Evolutionary conservation across 2,797 vertebrate species (phyloP), one percentile per base, ranked within the genome.

Genomic region (Eospalax fontanierii): DNA sequence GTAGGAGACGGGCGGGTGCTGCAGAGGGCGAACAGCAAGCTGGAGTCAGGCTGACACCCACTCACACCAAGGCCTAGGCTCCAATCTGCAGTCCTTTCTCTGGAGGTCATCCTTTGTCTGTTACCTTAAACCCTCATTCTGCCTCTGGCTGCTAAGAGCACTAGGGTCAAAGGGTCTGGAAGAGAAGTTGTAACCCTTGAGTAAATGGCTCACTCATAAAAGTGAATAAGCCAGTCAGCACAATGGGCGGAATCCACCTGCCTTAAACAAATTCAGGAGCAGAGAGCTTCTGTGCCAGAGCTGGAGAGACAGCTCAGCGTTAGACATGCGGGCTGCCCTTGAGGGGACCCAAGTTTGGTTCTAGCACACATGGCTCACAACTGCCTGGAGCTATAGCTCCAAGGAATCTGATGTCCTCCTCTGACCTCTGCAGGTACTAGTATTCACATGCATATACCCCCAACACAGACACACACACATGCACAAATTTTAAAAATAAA

Each of bases 1-100:
- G 81, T 35, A 87, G 79, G 68, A 87, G 80, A 57, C 88, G 82
- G 75, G 21, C 73, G 91, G 85, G 70, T 81, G 59, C 59, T 57
- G 54, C 59, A 54, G 22, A 89, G 28, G 35, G 63, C 1, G 40
- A 54, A 43, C 3, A 7, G n/a, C 7, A 43, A 74, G 50, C 61
- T 90, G 68, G 57, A 54, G 70, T 91, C 68, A 43, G 8, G 43
- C 14, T 63, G 63, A 87, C 18, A 57, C 9, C 33, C 4, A 50
- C 18, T 30, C 43, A 46, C 82, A 43, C 30, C 5, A 26, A 4
- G 15, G 43, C 43, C 61, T 38, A 21, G 80, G 73, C 76, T 70
- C 43, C 70, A 86, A 57, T 38, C 24, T 6, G 14, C 65, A 54
- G 43, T 4, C 15, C 22, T 70, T 43, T 71, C n/a, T 38, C 46